Evolutionary conservation across 2,888 invertebrate genomes (phyloP).

Genomic region (Griposia aprilina): DNA sequence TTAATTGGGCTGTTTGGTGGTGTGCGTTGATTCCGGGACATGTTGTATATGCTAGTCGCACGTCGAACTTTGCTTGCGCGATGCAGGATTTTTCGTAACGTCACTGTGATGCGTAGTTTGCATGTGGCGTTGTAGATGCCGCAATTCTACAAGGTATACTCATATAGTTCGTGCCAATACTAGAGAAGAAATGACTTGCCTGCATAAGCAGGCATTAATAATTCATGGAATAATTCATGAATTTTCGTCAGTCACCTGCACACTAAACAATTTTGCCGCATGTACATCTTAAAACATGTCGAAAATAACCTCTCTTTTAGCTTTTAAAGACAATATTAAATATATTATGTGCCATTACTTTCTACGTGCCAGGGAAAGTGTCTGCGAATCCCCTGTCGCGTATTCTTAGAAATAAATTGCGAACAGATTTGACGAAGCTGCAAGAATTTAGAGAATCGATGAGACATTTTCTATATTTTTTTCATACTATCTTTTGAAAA

Average conservation of each 20-base stretch:
- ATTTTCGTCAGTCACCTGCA: background rate
- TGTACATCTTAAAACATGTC: conserved; percentile 68
- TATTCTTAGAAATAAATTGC: conserved; percentile 28
- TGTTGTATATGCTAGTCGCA: background rate
- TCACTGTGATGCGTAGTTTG: background rate
- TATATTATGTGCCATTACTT: conserved; percentile 65
- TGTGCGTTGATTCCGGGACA: background rate
- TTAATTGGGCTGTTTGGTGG: too few relatives aligned
- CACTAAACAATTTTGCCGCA: conserved; percentile 13
- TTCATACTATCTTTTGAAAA: too few relatives aligned
- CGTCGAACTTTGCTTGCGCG: background rate
- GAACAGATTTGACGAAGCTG: conserved; percentile 30
- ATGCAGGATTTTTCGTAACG: background rate
- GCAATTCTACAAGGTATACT: background rate
- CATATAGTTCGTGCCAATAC: background rate
- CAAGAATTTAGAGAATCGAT: background rate
- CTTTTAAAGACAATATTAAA: conserved; percentile 60
- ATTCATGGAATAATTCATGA: too few relatives aligned
- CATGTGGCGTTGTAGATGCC: background rate
- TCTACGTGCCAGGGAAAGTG: conserved; percentile 62
- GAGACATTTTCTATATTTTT: background rate
- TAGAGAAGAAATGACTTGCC: background rate
- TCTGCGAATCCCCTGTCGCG: conserved; percentile 31
- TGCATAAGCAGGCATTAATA: too few relatives aligned
- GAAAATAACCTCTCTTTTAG: conserved; percentile 74